These are phyloP conservation scores for Eumerus sabulonum DNA, from an alignment of 2,888 invertebrate genomes.

Conservation along the genomic window DNA sequence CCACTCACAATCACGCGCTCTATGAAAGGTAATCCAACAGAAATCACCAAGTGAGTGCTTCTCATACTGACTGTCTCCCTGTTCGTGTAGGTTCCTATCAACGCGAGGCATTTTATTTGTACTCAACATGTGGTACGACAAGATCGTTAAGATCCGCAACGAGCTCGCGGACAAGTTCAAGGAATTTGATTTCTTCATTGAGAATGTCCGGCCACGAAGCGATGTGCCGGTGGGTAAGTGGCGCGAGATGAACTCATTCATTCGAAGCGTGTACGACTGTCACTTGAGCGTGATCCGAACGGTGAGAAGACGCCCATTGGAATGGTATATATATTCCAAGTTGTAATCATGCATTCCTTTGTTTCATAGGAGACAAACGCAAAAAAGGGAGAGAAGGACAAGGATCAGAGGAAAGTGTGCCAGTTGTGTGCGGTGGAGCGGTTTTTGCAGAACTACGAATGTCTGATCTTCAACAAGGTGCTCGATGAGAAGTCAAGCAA, in stretches of 20 bases:
- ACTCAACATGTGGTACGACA: conserved; percentile 73
- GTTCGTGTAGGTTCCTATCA: conserved; percentile 34
- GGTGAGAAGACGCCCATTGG: conserved; percentile 63
- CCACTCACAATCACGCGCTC: neutral
- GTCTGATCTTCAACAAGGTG: conserved; percentile 80
- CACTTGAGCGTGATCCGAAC: conserved; percentile 74
- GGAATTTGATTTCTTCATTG: conserved; percentile 71
- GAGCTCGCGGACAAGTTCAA: conserved; percentile 71
- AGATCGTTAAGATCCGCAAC: conserved; percentile 66
- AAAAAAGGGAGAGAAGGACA: neutral
- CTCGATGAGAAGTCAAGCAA: conserved; percentile 78
- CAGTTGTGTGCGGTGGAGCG: conserved; percentile 79
- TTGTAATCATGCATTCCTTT: neutral
- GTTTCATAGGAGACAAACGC: neutral
- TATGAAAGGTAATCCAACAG: conserved; percentile 28
- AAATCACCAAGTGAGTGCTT: too few species aligned
- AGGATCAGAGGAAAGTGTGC: conserved; percentile 71
- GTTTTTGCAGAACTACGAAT: conserved; percentile 80
- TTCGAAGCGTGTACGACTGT: conserved; percentile 75
- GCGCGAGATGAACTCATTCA: conserved; percentile 71
- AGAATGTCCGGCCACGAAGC: conserved; percentile 71
- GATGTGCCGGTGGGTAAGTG: conserved; percentile 66
- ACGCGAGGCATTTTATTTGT: conserved; percentile 66
- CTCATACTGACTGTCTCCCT: neutral
- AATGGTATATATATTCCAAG: too few species aligned